Evolutionary conservation across 2,888 invertebrate species (phyloP).

Genomic region (Tenthredo scrophulariae): DNA sequence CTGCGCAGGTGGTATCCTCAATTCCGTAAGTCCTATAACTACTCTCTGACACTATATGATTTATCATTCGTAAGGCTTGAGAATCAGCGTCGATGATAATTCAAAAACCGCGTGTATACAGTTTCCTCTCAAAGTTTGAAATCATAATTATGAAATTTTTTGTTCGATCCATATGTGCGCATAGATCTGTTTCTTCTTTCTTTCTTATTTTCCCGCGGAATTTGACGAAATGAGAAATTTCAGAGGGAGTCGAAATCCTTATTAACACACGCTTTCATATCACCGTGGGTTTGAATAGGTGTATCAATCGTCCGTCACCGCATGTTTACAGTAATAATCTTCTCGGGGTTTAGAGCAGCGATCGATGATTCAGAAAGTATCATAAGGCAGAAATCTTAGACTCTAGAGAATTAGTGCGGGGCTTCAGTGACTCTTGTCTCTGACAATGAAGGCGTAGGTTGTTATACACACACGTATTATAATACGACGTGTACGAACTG

Average conservation of each 20-base stretch:
- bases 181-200: background rate
- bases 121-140: background rate
- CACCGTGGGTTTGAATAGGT: constrained; percentile 1
- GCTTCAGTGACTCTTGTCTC: background rate
- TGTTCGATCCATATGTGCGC: no score
- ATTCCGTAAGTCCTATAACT: constrained; percentile 46
- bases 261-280: background rate
- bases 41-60: background rate
- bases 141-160: background rate
- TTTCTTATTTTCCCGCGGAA: background rate
- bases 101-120: background rate
- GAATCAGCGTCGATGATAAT: background rate
- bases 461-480: background rate
- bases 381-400: background rate
- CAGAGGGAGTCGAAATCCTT: background rate
- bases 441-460: background rate
- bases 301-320: background rate
- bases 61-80: background rate
- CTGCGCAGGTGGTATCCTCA: constrained; percentile 51
- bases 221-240: background rate
- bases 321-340: constrained; percentile 3
- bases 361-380: constrained; percentile 20
- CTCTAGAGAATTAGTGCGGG: background rate
- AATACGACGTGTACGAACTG: background rate
- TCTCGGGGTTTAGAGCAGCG: background rate